Evolutionary conservation across 1,140 invertebrate species (phyloP).

Genomic region (Atta texana): DNA sequence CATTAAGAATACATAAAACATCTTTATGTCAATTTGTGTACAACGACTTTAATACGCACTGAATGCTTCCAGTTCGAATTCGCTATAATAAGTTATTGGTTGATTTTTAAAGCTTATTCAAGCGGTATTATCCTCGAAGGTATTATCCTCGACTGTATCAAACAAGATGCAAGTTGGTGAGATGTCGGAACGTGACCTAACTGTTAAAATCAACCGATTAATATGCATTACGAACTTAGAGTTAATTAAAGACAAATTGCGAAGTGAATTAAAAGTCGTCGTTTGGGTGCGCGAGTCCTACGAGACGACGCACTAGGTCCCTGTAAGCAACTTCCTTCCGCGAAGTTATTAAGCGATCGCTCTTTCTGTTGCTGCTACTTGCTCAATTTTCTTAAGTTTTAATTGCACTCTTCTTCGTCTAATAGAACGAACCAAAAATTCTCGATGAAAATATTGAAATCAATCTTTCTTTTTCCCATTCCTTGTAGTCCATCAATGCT

Average conservation of each 20-base stretch:
- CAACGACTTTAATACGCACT: too few species aligned
- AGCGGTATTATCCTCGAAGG: too few species aligned
- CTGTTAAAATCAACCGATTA: constrained; percentile 42
- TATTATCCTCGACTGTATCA: constrained; percentile 1
- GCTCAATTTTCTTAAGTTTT: constrained; percentile 44
- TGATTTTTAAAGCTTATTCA: background rate
- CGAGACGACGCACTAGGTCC: background rate
- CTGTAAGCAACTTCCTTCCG: constrained; percentile 1
- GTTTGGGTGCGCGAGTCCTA: constrained; percentile 39
- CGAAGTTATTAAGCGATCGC: constrained; percentile 60
- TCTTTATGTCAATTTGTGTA: too few species aligned
- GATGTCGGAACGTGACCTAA: constrained; percentile 23
- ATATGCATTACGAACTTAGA: constrained; percentile 59
- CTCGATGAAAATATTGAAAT: constrained; percentile 47
- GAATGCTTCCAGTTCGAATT: too few species aligned
- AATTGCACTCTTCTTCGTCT: constrained; percentile 39
- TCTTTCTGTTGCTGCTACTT: background rate
- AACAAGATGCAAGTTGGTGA: constrained; percentile 12
- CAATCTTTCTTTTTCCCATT: background rate
- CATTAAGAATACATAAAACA: too few species aligned
- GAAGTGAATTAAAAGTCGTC: constrained; percentile 63
- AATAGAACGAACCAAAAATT: constrained; percentile 53
- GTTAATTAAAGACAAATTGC: constrained; percentile 63
- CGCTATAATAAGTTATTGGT: background rate
- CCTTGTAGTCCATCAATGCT: background rate